phyloP scores from a whole-genome alignment of 2,113 vertebrate genomes.

The Paracanthobrama guichenoti region DNA sequence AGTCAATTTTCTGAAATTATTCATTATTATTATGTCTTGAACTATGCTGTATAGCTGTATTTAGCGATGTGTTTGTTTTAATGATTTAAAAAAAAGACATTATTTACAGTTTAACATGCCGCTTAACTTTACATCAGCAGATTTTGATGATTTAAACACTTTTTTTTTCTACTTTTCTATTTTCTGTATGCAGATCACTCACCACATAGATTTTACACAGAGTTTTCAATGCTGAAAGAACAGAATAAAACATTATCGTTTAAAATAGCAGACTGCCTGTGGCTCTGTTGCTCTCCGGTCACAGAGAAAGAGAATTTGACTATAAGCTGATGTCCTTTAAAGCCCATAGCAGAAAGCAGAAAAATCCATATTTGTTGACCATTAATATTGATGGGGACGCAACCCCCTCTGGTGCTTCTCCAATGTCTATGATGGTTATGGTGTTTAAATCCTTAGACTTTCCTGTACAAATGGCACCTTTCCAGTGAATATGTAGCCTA shows the following conservation, averaged over 20 bases:
- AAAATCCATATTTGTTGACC: not conserved
- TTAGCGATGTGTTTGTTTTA: no score
- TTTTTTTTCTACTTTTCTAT: not conserved
- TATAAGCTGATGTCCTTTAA: not conserved
- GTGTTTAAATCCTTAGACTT: not conserved
- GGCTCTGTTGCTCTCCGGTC: slow-evolving; percentile 83
- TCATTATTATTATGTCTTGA: no score
- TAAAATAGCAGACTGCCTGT: slow-evolving; percentile 82
- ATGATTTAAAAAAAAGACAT: no score
- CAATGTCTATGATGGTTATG: not conserved
- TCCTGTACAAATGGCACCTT: not conserved
- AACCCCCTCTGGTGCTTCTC: not conserved
- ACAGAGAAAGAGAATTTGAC: slow-evolving; percentile 69
- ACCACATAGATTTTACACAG: not conserved
- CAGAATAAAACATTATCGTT: slow-evolving; percentile 32
- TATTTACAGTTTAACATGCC: no score
- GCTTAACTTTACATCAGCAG: no score
- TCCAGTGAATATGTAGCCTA: not conserved
- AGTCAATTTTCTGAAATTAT: no score
- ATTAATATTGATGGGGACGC: not conserved
- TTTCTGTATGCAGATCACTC: not conserved
- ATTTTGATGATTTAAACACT: no score
- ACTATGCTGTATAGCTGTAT: no score
- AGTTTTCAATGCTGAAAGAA: not conserved
- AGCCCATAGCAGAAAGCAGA: not conserved